Evolutionary conservation across 2,888 invertebrate genomes (phyloP).

Genomic region (Heteromyza rotundicornis): DNA sequence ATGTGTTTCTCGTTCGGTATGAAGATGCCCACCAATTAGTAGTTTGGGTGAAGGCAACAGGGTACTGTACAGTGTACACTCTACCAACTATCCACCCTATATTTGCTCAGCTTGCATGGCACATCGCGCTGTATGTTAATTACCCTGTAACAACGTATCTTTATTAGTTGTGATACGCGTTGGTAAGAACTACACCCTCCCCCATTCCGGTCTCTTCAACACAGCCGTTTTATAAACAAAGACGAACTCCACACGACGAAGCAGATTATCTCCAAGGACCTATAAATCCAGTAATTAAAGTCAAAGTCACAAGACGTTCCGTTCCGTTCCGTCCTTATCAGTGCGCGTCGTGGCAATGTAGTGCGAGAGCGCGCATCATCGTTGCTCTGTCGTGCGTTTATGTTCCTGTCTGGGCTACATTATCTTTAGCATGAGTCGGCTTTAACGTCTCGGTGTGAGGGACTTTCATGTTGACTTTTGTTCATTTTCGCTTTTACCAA

Average conservation of each 20-base stretch:
- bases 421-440: neutral
- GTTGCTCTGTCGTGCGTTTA: constrained; percentile 22
- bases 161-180: constrained; percentile 33
- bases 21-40: constrained; percentile 24
- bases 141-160: constrained; percentile 54
- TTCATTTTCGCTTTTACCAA: constrained; percentile 16
- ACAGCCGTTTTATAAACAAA: constrained; percentile 51
- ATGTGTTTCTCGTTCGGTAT: constrained; percentile 11
- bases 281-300: constrained; percentile 63
- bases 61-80: neutral
- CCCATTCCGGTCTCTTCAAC: no score
- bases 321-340: constrained; percentile 45
- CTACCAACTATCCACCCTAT: neutral
- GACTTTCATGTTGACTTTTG: constrained; percentile 6
- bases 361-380: no score
- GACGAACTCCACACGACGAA: constrained; percentile 26
- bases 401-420: constrained; percentile 13
- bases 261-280: constrained; percentile 62
- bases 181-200: constrained; percentile 6
- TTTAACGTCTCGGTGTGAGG: no score
- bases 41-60: constrained; percentile 15
- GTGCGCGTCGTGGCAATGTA: constrained; percentile 19
- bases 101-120: no score
- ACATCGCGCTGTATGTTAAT: constrained; percentile 50
- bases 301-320: constrained; percentile 60